Percentiles rank a stretch among this genome's conserved stretches.
phyloP scores from a whole-genome alignment of 2,888 invertebrate genomes.

The Pterostichus niger region DNA sequence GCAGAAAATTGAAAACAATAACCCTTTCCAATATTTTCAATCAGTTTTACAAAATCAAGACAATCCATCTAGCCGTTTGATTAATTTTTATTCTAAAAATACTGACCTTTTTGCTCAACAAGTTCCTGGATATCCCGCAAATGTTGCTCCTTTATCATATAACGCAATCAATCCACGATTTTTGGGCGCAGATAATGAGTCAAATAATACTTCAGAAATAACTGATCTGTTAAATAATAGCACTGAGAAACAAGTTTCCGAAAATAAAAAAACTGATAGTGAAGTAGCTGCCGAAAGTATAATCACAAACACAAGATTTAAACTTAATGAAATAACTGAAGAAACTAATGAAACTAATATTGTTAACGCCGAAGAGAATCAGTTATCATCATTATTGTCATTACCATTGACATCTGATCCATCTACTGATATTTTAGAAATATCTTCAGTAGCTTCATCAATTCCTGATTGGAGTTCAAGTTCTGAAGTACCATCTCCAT shows the following conservation, averaged over 20 bases:
- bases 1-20: slow-evolving; percentile 6
- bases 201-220: not conserved
- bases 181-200: not conserved
- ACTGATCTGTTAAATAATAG: not conserved
- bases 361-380: slow-evolving; percentile 16
- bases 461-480: not conserved
- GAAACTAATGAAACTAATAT: slow-evolving; percentile 12
- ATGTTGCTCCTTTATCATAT: slow-evolving; percentile 66
- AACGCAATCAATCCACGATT: not conserved
- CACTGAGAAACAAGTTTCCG: too few species aligned
- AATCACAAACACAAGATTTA: slow-evolving; percentile 64
- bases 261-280: slow-evolving; percentile 39
- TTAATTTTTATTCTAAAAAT: slow-evolving; percentile 68
- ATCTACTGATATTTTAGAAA: not conserved
- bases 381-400: too few species aligned
- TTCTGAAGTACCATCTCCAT: too few species aligned
- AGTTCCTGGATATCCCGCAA: slow-evolving; percentile 65
- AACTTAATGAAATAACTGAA: slow-evolving; percentile 58
- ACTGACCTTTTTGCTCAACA: slow-evolving; percentile 53
- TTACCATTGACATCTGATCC: not conserved
- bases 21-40: slow-evolving; percentile 42
- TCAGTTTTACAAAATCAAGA: slow-evolving; percentile 64
- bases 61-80: slow-evolving; percentile 63
- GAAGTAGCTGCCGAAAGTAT: slow-evolving; percentile 68
- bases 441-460: not conserved